Conservation (phyloP, 2,797 vertebrate species). For the Peromyscus melanophrys region DNA sequence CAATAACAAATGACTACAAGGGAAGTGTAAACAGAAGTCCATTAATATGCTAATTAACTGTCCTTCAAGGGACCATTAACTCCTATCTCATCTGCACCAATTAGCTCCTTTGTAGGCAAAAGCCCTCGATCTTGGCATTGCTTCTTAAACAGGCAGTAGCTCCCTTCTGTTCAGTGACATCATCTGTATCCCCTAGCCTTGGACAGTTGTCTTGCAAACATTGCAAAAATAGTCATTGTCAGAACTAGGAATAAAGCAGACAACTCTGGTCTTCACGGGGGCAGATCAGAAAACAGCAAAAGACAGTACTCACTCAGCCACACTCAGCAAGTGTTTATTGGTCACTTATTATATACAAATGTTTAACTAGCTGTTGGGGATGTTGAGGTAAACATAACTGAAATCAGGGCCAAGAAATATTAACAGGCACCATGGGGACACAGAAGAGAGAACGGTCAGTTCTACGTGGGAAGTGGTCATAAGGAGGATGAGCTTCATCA, state of each 20-base stretch:
- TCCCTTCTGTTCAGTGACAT: slow-evolving; percentile 30
- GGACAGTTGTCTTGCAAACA: not conserved
- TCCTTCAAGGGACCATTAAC: slow-evolving; percentile 77
- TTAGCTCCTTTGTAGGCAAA: slow-evolving; percentile 79
- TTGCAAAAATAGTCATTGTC: slow-evolving; percentile 20
- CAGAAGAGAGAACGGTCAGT: slow-evolving; percentile 9
- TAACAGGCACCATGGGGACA: not conserved
- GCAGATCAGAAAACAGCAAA: slow-evolving; percentile 55
- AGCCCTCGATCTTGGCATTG: slow-evolving; percentile 62
- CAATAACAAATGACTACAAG: slow-evolving; percentile 78
- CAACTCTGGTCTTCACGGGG: not conserved
- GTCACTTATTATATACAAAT: slow-evolving; percentile 32
- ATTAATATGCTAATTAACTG: slow-evolving; percentile 84
- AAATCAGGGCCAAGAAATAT: slow-evolving; percentile 43
- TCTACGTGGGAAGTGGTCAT: not conserved
- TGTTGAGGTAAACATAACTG: slow-evolving; percentile 33
- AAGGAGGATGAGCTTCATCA: slow-evolving; percentile 51
- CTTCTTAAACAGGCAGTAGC: slow-evolving; percentile 56
- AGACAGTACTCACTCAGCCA: slow-evolving; percentile 4
- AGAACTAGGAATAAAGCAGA: slow-evolving; percentile 34
- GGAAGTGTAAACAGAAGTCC: slow-evolving; percentile 72
- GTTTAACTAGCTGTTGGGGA: slow-evolving; percentile 22
- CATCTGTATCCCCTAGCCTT: not conserved
- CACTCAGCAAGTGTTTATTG: slow-evolving; percentile 40
- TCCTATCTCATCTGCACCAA: slow-evolving; percentile 77